phyloP scores from a whole-genome alignment of 2,113 vertebrate species.

The Aleadryas rufinucha region DNA sequence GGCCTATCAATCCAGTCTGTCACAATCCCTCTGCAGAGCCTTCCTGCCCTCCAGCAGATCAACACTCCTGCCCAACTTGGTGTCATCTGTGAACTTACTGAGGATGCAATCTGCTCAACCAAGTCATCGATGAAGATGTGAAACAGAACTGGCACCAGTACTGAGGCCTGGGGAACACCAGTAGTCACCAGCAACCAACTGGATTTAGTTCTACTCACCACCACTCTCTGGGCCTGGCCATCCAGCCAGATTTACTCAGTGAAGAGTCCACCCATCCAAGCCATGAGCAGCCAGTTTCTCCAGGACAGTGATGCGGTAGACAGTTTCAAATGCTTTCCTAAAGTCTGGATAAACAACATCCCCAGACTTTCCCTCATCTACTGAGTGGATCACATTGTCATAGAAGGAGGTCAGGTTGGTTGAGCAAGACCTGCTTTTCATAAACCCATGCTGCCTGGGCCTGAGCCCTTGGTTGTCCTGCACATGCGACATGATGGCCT shows the following conservation, averaged over 20 bases:
- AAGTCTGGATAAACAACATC: background rate
- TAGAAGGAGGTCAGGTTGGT: background rate
- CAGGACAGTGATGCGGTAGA: background rate
- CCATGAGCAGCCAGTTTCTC: background rate
- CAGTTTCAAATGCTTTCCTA: background rate
- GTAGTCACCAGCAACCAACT: background rate
- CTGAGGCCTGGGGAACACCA: background rate
- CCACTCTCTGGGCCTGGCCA: background rate
- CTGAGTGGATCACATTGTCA: background rate
- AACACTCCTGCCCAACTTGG: background rate
- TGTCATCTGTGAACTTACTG: background rate
- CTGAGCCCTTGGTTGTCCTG: background rate
- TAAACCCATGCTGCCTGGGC: background rate
- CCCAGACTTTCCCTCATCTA: background rate
- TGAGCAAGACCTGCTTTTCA: background rate
- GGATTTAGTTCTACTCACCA: background rate
- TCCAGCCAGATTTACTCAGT: background rate
- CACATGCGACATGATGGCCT: background rate
- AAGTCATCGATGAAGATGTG: background rate
- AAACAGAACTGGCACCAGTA: background rate
- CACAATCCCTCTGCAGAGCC: background rate
- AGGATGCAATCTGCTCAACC: background rate
- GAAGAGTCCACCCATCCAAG: background rate
- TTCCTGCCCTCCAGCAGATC: background rate
- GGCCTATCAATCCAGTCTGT: fast-evolving